These are phyloP conservation scores for Chrysomela aeneicollis DNA, from an alignment of 2,888 invertebrate species.

Conservation along the genomic window DNA sequence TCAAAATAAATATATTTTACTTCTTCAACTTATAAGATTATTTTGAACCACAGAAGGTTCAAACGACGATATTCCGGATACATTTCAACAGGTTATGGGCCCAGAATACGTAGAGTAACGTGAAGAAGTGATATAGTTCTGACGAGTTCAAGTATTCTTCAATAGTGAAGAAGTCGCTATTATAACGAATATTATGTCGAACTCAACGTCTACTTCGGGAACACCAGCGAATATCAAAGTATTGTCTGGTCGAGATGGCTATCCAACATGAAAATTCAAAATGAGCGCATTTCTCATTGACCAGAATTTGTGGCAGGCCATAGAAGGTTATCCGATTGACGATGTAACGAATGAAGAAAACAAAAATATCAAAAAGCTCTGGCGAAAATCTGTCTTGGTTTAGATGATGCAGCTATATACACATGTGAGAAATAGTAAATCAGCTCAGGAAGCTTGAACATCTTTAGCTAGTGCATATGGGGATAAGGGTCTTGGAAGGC, in stretches of 20 bases:
- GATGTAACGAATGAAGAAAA: background rate
- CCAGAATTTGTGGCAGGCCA: background rate
- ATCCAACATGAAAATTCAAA: background rate
- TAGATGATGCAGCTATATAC: background rate
- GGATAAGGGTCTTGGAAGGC: too few species aligned
- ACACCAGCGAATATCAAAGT: background rate
- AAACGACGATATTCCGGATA: too few species aligned
- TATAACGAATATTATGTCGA: background rate
- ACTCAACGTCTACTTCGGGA: background rate
- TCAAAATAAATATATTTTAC: too few species aligned
- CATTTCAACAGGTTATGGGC: too few species aligned
- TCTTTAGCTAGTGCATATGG: background rate
- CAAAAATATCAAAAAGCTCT: constrained; percentile 1
- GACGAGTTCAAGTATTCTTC: too few species aligned
- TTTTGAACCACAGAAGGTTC: too few species aligned
- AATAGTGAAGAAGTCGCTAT: constrained; percentile 5
- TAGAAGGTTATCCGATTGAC: background rate
- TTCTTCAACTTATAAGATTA: too few species aligned
- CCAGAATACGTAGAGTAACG: too few species aligned
- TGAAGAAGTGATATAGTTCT: too few species aligned
- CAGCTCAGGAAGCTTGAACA: constrained; percentile 2
- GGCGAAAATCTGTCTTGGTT: background rate
- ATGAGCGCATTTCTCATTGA: background rate
- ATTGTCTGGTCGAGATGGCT: constrained; percentile 4
- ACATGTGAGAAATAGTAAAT: constrained; percentile 9